phyloP scores from a whole-genome alignment of 2,888 invertebrate species.

The Agonopterix subpropinquella region DNA sequence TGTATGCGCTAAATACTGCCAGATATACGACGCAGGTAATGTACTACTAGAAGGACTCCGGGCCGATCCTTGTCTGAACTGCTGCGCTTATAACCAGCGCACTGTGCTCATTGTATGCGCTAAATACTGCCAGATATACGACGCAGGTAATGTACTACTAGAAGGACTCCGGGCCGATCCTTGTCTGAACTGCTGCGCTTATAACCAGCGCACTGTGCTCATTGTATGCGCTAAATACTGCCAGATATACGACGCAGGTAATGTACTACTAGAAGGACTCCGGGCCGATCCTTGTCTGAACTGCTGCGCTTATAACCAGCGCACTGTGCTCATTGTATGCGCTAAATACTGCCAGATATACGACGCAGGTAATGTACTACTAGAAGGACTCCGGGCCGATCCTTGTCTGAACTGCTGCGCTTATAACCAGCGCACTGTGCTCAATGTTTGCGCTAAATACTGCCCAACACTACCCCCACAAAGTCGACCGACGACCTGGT shows the following conservation, averaged over 20 bases:
- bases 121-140: conserved; percentile 96
- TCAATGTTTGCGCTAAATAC: conserved; percentile 97
- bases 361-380: conserved; percentile 78
- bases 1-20: conserved; percentile 98
- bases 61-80: conserved; percentile 76
- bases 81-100: conserved; percentile 96
- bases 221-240: conserved; percentile 98
- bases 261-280: conserved; percentile 10
- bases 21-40: conserved; percentile 88
- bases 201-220: conserved; percentile 96
- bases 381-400: no score
- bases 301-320: conserved; percentile 96
- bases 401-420: conserved; percentile 88
- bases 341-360: conserved; percentile 97
- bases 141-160: conserved; percentile 76
- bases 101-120: conserved; percentile 98
- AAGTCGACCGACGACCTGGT: no score
- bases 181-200: conserved; percentile 90
- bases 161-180: no score
- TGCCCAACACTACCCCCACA: no score
- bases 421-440: conserved; percentile 96
- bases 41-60: neutral
- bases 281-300: conserved; percentile 69
- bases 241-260: conserved; percentile 91
- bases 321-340: conserved; percentile 97